Evolutionary conservation across 2,888 invertebrate species (phyloP).

Genomic region (Lypha dubia): DNA sequence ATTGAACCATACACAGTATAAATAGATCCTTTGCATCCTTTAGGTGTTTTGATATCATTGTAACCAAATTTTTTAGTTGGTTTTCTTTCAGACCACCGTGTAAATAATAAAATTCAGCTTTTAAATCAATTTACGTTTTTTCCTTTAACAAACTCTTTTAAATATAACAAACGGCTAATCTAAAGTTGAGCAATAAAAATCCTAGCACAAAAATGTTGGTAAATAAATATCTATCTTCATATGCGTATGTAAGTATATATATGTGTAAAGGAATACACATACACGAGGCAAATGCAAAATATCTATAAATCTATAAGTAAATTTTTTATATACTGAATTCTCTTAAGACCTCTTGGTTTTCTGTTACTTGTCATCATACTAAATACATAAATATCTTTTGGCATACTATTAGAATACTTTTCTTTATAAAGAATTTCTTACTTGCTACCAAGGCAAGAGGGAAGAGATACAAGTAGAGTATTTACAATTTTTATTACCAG

Average conservation of each 20-base stretch:
- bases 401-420: conserved; percentile 20
- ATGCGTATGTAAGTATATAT: neutral
- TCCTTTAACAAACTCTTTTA: neutral
- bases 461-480: no score
- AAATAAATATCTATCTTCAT: neutral
- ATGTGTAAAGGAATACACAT: neutral
- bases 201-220: conserved; percentile 28
- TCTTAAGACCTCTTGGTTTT: conserved; percentile 10
- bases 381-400: conserved; percentile 58
- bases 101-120: conserved; percentile 3
- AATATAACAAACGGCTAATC: conserved; percentile 47
- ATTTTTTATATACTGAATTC: neutral
- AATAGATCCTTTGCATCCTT: no score
- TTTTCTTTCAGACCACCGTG: conserved; percentile 2
- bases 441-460: neutral
- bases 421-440: conserved; percentile 10
- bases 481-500: neutral
- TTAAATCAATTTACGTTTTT: neutral
- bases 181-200: conserved; percentile 70
- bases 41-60: no score
- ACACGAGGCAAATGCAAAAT: conserved; percentile 1
- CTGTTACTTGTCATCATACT: conserved; percentile 30
- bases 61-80: neutral
- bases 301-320: neutral
- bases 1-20: no score